A percentile compares a stretch with the other conserved stretches of the same genome.
These are phyloP conservation scores for Melitaea athalia DNA, from an alignment of 2,888 invertebrate genomes.

Conservation along the genomic window DNA sequence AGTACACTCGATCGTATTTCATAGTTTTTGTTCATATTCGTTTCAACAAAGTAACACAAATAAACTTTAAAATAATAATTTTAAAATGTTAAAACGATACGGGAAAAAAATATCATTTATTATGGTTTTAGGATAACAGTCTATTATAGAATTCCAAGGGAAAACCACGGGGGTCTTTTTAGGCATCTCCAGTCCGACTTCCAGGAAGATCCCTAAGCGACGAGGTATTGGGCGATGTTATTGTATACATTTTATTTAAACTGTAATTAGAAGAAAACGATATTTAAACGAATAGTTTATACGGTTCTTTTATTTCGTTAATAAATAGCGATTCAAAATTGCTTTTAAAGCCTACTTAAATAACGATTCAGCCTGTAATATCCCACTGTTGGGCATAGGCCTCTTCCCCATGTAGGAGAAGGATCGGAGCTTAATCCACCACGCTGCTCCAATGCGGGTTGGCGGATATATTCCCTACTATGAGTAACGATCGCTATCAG, in stretches of 20 bases:
- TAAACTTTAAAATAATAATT: neutral
- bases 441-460: too few species aligned
- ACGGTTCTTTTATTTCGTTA: neutral
- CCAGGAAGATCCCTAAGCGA: conserved; percentile 35
- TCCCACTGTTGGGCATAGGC: too few species aligned
- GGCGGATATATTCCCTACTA: too few species aligned
- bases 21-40: neutral
- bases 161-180: conserved; percentile 34
- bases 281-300: conserved; percentile 3
- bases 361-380: too few species aligned
- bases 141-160: conserved; percentile 39
- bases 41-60: neutral
- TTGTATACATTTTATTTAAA: conserved; percentile 23
- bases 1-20: neutral
- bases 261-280: conserved; percentile 10
- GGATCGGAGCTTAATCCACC: too few species aligned
- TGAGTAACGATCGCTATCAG: too few species aligned
- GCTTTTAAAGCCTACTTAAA: too few species aligned
- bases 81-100: conserved; percentile 6
- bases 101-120: conserved; percentile 27
- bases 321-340: neutral
- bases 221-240: conserved; percentile 24
- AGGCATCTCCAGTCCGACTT: conserved; percentile 31
- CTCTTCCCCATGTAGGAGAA: too few species aligned
- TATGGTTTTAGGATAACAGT: conserved; percentile 30